Evolutionary conservation across 1,140 invertebrate species (phyloP).

Genomic region (Calephelis virginiensis): DNA sequence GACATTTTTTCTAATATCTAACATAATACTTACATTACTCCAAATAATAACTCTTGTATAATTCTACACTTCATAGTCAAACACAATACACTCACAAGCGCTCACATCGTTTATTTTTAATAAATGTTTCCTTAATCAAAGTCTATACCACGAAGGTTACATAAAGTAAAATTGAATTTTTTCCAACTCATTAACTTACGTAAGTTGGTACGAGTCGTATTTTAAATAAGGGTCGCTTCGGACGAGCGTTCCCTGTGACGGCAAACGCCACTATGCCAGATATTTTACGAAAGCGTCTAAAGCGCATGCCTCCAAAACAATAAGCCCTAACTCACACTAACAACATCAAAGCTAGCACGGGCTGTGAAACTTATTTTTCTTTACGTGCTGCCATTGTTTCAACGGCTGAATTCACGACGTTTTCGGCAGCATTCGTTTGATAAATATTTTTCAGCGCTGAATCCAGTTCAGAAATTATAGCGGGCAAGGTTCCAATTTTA

Average conservation of each 20-base stretch:
- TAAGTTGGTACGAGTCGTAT: slow-evolving; percentile 49
- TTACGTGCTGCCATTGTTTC: slow-evolving; percentile 53
- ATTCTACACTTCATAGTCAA: not conserved
- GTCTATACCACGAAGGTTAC: slow-evolving; percentile 8
- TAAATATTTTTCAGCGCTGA: slow-evolving; percentile 32
- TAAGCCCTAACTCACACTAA: slow-evolving; percentile 56
- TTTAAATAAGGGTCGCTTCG: slow-evolving; percentile 27
- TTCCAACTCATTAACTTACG: slow-evolving; percentile 51
- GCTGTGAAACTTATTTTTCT: slow-evolving; percentile 53
- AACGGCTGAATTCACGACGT: slow-evolving; percentile 40
- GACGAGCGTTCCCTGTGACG: slow-evolving; percentile 43
- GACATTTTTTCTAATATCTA: no score
- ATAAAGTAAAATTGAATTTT: slow-evolving; percentile 18
- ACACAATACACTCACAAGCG: not conserved
- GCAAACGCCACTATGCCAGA: slow-evolving; percentile 51
- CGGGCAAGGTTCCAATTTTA: slow-evolving; percentile 32
- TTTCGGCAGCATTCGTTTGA: slow-evolving; percentile 35
- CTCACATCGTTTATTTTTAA: slow-evolving; percentile 1
- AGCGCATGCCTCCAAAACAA: slow-evolving; percentile 64
- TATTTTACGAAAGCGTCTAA: slow-evolving; percentile 35
- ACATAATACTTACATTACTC: no score
- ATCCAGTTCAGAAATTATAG: slow-evolving; percentile 29
- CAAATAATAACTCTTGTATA: not conserved
- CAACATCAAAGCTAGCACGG: slow-evolving; percentile 46
- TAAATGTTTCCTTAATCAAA: not conserved